A percentile compares a stretch with the other conserved stretches of the same genome.
phyloP scores from a whole-genome alignment of 2,113 vertebrate species.

The Meleagris gallopavo region DNA sequence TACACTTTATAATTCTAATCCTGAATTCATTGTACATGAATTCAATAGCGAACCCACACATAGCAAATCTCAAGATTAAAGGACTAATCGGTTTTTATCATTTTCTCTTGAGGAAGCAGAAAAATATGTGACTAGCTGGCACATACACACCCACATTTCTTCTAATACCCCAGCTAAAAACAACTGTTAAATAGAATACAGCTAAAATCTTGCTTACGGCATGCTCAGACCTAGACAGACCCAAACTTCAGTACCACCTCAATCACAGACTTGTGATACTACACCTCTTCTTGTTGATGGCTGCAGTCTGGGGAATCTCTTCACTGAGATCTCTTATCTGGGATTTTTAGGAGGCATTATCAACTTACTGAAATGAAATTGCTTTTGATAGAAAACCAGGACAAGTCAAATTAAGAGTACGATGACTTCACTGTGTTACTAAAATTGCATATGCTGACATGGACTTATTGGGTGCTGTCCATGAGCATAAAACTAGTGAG shows the following conservation, averaged over 20 bases:
- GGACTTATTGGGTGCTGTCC: background rate
- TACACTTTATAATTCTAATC: background rate
- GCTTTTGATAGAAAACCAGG: background rate
- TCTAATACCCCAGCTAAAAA: background rate
- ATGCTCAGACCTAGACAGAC: background rate
- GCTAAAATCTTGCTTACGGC: background rate
- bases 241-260: background rate
- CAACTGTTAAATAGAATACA: background rate
- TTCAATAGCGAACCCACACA: background rate
- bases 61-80: background rate
- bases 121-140: background rate
- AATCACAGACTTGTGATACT: background rate
- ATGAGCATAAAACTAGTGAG: background rate
- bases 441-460: background rate
- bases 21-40: background rate
- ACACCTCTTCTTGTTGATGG: background rate
- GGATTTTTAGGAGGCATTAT: background rate
- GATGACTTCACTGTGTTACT: background rate
- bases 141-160: background rate
- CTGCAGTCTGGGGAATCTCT: background rate
- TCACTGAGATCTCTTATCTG: background rate
- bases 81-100: background rate
- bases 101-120: background rate
- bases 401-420: background rate
- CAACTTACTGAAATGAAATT: background rate